These are phyloP conservation scores for Oligia fasciuncula DNA, from an alignment of 2,888 invertebrate genomes.

Conservation along the genomic window DNA sequence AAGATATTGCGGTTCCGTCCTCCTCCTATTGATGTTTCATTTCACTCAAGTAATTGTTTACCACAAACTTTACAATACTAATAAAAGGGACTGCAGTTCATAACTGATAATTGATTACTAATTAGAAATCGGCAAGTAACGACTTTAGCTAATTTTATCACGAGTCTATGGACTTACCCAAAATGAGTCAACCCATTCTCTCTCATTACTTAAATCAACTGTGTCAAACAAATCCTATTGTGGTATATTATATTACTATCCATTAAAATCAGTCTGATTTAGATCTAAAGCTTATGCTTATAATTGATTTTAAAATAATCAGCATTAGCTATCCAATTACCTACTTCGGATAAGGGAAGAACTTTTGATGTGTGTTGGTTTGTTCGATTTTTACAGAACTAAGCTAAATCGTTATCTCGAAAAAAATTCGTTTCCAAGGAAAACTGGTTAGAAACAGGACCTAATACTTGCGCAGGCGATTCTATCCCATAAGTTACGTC, in stretches of 20 bases:
- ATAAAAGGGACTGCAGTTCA: background rate
- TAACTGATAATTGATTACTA: background rate
- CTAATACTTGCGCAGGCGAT: constrained; percentile 32
- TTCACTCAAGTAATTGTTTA: background rate
- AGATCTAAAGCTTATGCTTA: background rate
- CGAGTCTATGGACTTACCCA: too few species aligned
- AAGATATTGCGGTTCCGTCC: constrained; percentile 15
- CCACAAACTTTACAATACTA: background rate
- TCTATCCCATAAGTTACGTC: constrained; percentile 37
- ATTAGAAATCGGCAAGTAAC: background rate
- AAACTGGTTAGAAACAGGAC: background rate
- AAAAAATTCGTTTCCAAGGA: background rate
- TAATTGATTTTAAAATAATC: background rate
- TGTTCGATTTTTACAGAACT: background rate
- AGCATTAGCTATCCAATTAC: background rate
- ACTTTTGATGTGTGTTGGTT: background rate
- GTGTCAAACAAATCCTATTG: background rate
- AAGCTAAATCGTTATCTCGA: background rate
- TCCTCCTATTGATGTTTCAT: background rate
- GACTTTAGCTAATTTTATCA: too few species aligned
- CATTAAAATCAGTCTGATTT: background rate
- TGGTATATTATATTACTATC: background rate
- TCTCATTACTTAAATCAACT: too few species aligned
- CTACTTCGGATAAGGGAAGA: background rate
- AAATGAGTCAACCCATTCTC: too few species aligned